A percentile compares a stretch with the other conserved stretches of the same genome.
Conservation (phyloP, 2,113 vertebrate species). For the Ranitomeya variabilis region DNA sequence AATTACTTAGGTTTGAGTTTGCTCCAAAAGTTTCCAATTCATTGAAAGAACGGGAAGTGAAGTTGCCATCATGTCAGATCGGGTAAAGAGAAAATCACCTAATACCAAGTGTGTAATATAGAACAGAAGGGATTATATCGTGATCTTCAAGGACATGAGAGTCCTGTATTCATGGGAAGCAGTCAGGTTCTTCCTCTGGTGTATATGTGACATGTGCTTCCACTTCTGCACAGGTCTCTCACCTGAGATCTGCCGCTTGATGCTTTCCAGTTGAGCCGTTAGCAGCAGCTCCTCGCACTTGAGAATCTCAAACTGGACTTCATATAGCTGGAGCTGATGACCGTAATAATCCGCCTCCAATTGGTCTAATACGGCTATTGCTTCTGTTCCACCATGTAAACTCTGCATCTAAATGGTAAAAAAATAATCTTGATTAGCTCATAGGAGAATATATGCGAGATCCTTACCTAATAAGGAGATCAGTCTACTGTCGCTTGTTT, state of each 20-base stretch:
- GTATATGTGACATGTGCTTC: background rate
- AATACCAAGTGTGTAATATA: no score
- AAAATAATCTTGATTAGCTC: background rate
- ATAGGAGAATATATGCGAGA: background rate
- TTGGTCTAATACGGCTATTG: conserved; percentile 87
- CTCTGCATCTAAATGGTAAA: conserved; percentile 84
- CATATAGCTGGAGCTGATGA: conserved; percentile 94
- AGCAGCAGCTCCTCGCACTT: conserved; percentile 93
- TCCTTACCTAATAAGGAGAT: conserved; percentile 7
- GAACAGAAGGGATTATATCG: no score
- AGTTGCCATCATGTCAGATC: no score
- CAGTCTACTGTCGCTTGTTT: background rate
- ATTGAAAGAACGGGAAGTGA: no score
- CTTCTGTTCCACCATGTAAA: conserved; percentile 88
- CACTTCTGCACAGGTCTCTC: background rate
- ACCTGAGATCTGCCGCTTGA: conserved; percentile 93
- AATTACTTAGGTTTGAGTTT: no score
- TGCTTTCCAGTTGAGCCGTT: conserved; percentile 91
- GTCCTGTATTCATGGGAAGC: no score
- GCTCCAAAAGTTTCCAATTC: no score
- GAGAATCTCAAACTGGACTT: conserved; percentile 94
- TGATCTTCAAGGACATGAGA: no score
- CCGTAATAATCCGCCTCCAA: conserved; percentile 96
- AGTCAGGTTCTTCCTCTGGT: background rate
- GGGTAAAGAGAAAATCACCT: no score